phyloP scores from a whole-genome alignment of 1,140 invertebrate species.

The Halictus rubicundus region DNA sequence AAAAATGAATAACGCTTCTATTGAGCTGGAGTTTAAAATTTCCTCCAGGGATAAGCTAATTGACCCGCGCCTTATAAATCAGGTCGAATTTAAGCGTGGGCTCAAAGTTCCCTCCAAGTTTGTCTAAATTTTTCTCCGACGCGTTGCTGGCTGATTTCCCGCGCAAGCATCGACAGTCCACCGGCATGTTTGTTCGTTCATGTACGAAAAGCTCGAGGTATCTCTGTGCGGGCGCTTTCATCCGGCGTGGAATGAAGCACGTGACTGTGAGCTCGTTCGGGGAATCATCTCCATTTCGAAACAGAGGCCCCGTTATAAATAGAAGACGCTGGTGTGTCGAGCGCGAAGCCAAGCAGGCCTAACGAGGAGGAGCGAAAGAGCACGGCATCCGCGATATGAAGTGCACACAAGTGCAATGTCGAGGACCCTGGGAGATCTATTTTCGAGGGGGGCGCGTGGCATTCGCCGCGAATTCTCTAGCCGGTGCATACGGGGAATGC shows the following conservation, averaged over 20 bases:
- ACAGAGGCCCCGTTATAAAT: conserved; percentile 66
- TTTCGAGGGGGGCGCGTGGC: conserved; percentile 45
- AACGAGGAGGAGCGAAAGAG: conserved; percentile 17
- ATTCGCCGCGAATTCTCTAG: conserved; percentile 3
- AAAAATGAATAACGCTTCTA: too few relatives aligned
- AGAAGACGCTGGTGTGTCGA: conserved; percentile 28
- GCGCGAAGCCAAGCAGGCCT: neutral
- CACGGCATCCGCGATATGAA: conserved; percentile 31
- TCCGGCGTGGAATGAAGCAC: neutral
- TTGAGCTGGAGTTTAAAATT: too few relatives aligned
- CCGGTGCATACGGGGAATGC: neutral
- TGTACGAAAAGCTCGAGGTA: neutral
- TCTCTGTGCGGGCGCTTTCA: neutral
- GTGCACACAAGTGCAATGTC: conserved; percentile 37
- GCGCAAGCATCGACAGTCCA: too few relatives aligned
- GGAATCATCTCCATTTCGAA: conserved; percentile 59
- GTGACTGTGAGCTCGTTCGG: conserved; percentile 34
- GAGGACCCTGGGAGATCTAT: conserved; percentile 56
- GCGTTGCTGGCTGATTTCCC: too few relatives aligned
- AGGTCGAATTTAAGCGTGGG: too few relatives aligned
- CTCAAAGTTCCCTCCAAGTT: too few relatives aligned
- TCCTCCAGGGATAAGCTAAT: too few relatives aligned
- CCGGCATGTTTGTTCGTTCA: too few relatives aligned
- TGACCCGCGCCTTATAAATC: too few relatives aligned
- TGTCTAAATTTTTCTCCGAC: too few relatives aligned